Conservation (phyloP, 1,140 invertebrate species). For the Myzus persicae region DNA sequence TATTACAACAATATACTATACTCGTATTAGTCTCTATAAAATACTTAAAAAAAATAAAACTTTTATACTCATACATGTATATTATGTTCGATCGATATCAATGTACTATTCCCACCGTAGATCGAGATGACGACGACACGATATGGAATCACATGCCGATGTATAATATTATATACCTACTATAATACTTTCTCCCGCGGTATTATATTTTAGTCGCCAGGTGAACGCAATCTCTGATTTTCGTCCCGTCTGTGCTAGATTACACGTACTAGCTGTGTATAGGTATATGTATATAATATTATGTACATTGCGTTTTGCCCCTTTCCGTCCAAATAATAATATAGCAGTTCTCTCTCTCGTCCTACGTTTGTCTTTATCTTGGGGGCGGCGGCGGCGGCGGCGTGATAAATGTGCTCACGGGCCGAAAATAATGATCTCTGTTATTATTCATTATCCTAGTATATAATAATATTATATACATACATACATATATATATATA, state of each 20-base stretch:
- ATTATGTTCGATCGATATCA: background rate
- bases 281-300: too few species aligned
- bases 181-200: background rate
- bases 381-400: background rate
- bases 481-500: too few species aligned
- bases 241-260: background rate
- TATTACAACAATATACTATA: background rate
- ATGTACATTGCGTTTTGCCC: background rate
- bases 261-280: background rate
- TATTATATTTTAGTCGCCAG: background rate
- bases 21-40: background rate
- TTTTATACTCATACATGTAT: too few species aligned
- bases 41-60: background rate
- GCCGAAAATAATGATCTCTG: constrained; percentile 19
- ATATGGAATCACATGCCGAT: background rate
- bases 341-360: background rate
- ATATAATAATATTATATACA: background rate
- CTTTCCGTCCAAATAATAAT: background rate
- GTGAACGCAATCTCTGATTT: constrained; percentile 11
- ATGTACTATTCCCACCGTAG: background rate
- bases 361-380: background rate
- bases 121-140: background rate
- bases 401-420: constrained; percentile 2
- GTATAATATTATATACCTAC: too few species aligned
- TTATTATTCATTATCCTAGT: constrained; percentile 23